Conservation (phyloP, 2,797 vertebrate genomes). For the Pseudochirops cupreus region DNA sequence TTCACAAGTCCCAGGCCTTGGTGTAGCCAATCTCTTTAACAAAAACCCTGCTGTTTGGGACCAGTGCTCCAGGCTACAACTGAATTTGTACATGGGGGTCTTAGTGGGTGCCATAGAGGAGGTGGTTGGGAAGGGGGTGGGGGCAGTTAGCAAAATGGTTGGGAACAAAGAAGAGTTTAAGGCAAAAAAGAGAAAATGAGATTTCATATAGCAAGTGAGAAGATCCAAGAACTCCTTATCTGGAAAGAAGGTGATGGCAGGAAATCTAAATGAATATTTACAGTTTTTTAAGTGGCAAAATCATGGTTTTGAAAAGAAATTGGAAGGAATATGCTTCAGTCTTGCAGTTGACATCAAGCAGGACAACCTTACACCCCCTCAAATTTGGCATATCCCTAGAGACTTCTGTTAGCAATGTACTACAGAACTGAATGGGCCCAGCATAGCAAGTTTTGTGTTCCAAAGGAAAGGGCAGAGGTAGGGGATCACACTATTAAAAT, state of each 20-base stretch:
- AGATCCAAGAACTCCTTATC: background rate
- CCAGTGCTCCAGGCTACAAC: background rate
- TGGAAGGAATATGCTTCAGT: background rate
- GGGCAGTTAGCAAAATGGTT: background rate
- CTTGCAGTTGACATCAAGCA: background rate
- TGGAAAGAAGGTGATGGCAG: background rate
- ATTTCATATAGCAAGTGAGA: background rate
- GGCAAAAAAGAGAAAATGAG: background rate
- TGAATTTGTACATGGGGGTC: background rate
- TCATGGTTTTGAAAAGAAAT: background rate
- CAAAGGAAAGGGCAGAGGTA: background rate
- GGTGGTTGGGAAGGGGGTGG: background rate
- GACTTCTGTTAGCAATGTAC: background rate
- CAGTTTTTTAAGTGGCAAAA: background rate
- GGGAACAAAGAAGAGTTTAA: background rate
- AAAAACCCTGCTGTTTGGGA: slow-evolving; percentile 14
- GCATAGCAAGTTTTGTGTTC: background rate
- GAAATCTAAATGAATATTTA: background rate
- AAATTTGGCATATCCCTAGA: background rate
- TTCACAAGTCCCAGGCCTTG: slow-evolving; percentile 5
- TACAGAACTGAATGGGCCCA: background rate
- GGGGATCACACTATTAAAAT: background rate
- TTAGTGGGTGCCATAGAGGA: background rate
- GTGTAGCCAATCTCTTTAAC: background rate
- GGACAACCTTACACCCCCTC: background rate